These are phyloP conservation scores for Diabrotica virgifera DNA, from an alignment of 1,140 invertebrate genomes.

Conservation along the genomic window DNA sequence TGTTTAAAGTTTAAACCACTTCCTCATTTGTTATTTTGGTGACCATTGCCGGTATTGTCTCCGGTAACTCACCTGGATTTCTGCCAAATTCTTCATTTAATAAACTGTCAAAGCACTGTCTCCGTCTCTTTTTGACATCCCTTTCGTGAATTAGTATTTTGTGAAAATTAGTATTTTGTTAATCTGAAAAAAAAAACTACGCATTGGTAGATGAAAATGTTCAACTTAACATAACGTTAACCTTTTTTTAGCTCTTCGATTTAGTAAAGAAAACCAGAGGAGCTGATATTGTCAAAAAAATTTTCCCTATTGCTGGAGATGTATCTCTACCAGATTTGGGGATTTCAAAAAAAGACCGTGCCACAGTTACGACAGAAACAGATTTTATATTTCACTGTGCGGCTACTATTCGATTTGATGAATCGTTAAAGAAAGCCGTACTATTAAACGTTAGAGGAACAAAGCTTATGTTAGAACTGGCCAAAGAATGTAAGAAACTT, in stretches of 20 bases:
- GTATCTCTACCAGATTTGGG: slow-evolving; percentile 60
- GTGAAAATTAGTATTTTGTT: too few relatives aligned
- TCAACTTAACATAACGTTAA: too few relatives aligned
- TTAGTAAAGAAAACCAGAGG: slow-evolving; percentile 31
- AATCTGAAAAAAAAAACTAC: too few relatives aligned
- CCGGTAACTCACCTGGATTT: too few relatives aligned
- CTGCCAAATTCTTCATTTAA: too few relatives aligned
- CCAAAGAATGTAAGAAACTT: slow-evolving; percentile 56
- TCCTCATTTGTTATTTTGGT: too few relatives aligned
- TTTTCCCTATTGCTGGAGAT: slow-evolving; percentile 78
- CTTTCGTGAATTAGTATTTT: too few relatives aligned
- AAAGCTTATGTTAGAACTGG: slow-evolving; percentile 61
- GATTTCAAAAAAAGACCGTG: slow-evolving; percentile 48
- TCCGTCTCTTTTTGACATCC: too few relatives aligned
- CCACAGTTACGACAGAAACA: slow-evolving; percentile 53
- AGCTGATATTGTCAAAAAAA: slow-evolving; percentile 53
- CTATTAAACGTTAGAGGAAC: slow-evolving; percentile 57
- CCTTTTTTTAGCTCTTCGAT: slow-evolving; percentile 33
- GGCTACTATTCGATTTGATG: slow-evolving; percentile 67
- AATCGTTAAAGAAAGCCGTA: slow-evolving; percentile 60
- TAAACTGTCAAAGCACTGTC: too few relatives aligned
- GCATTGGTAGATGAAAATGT: too few relatives aligned
- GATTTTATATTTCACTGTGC: slow-evolving; percentile 66
- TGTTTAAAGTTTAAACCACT: too few relatives aligned
- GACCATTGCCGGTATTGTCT: too few relatives aligned